Conservation (phyloP, 2,797 vertebrate genomes). For the Pseudopleuronectes americanus region DNA sequence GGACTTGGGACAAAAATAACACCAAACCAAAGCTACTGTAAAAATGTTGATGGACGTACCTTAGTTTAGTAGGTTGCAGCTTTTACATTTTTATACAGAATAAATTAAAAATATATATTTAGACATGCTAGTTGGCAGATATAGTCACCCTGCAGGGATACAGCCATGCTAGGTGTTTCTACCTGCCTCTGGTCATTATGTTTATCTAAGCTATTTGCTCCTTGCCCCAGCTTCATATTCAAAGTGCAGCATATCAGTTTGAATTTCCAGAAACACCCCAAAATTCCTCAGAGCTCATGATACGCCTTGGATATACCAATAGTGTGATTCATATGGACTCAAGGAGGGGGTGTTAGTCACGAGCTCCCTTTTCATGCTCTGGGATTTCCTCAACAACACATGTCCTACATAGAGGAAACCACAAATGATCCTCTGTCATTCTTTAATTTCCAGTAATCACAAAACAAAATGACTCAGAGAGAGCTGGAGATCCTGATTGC, state of each 20-base stretch:
- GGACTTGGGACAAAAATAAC: no score
- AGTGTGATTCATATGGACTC: constrained; percentile 10
- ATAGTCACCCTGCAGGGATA: no score
- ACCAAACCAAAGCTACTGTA: no score
- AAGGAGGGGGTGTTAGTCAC: constrained; percentile 9
- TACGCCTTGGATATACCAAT: neutral
- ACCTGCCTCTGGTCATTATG: neutral
- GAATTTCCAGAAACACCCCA: neutral
- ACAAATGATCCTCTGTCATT: neutral
- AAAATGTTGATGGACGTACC: no score
- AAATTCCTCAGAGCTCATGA: neutral
- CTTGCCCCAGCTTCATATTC: neutral
- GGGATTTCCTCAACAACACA: constrained; percentile 58
- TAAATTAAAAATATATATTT: no score
- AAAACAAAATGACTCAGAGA: neutral
- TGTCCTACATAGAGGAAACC: constrained; percentile 44
- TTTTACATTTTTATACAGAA: neutral
- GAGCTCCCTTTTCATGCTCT: constrained; percentile 36
- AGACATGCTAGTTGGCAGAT: no score
- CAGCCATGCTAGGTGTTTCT: no score
- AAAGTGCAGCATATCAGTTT: neutral
- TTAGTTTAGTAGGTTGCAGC: neutral
- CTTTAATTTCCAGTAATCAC: neutral
- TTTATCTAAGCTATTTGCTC: neutral
- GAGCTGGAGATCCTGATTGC: constrained; percentile 7